A percentile compares a stretch with the other conserved stretches of the same genome.
Evolutionary conservation across 2,113 vertebrate genomes (phyloP).

Genomic region (Eulacestoma nigropectus): DNA sequence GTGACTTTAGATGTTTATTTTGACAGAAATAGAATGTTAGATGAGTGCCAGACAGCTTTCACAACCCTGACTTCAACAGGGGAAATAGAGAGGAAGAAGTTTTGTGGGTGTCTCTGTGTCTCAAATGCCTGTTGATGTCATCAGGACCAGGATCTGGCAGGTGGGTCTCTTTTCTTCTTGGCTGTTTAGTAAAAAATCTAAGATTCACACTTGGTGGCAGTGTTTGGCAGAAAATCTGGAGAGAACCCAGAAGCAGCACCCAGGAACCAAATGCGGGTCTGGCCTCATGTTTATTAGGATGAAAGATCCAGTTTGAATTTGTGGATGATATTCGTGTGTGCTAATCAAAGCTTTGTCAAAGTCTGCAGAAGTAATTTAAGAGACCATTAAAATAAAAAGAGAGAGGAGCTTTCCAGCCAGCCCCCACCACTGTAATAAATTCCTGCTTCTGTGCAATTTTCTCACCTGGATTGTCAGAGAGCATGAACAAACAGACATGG

Average conservation of each 20-base stretch:
- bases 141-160: not conserved
- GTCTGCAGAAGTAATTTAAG: slow-evolving; percentile 59
- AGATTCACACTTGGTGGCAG: slow-evolving; percentile 71
- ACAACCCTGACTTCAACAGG: not conserved
- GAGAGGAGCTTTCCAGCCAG: not conserved
- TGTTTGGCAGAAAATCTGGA: slow-evolving; percentile 66
- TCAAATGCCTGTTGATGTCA: not conserved
- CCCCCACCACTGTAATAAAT: not conserved
- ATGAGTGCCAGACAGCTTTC: not conserved
- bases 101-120: not conserved
- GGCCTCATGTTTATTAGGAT: slow-evolving; percentile 25
- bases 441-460: not conserved
- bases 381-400: slow-evolving; percentile 20
- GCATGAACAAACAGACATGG: not conserved
- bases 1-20: not conserved
- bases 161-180: not conserved
- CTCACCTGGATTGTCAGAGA: not conserved
- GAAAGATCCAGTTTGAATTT: slow-evolving; percentile 35
- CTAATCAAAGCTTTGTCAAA: slow-evolving; percentile 59
- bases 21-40: not conserved
- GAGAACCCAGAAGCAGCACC: not conserved
- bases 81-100: not conserved
- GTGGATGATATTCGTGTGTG: slow-evolving; percentile 5
- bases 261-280: not conserved
- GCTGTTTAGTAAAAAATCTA: not conserved